A percentile compares a stretch with the other conserved stretches of the same genome.
phyloP scores from a whole-genome alignment of 2,888 invertebrate species.

The Lydus trimaculatus region DNA sequence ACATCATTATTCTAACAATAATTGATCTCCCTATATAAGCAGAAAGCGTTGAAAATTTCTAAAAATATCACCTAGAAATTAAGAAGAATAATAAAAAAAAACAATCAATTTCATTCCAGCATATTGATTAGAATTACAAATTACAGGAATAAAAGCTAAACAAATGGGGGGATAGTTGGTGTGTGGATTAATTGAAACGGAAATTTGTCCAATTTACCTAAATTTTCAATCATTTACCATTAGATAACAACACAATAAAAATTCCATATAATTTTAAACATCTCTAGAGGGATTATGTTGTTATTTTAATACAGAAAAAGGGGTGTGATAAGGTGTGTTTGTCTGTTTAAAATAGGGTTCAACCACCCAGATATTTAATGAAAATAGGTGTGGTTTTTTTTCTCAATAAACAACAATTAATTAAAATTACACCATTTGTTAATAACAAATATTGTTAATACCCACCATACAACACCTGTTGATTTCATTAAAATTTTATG shows the following conservation, averaged over 20 bases:
- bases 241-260: no score
- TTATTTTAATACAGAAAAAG: background rate
- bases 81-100: background rate
- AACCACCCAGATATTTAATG: background rate
- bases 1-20: background rate
- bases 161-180: background rate
- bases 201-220: constrained; percentile 7
- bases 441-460: background rate
- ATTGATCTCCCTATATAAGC: background rate
- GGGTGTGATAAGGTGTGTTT: background rate
- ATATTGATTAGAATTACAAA: background rate
- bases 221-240: background rate
- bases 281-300: background rate
- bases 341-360: background rate
- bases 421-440: background rate
- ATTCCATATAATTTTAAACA: background rate
- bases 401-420: background rate
- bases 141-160: background rate
- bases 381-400: background rate
- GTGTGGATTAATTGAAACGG: constrained; percentile 25
- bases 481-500: background rate
- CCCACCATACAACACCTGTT: background rate
- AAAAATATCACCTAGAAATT: no score
- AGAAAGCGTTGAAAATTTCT: constrained; percentile 1
- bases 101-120: background rate